Evolutionary conservation across 2,797 vertebrate genomes (phyloP).

Genomic region (Calcarius lapponicus): DNA sequence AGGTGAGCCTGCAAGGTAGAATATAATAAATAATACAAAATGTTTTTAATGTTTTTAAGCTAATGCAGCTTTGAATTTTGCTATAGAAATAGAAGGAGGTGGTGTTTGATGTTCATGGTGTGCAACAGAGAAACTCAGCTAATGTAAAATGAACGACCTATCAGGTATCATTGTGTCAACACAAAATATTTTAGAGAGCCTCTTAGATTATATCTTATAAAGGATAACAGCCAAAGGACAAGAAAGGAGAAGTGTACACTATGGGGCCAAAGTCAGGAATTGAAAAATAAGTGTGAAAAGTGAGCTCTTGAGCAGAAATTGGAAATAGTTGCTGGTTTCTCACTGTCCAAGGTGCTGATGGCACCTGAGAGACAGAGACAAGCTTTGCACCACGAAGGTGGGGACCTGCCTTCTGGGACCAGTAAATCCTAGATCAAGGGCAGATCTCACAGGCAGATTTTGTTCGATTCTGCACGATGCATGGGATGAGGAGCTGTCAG

Average conservation of each 20-base stretch:
- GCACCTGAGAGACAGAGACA: rapidly evolving
- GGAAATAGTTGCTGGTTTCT: neutral
- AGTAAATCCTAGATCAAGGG: neutral
- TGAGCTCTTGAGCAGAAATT: neutral
- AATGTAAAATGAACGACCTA: neutral
- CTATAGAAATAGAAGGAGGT: neutral
- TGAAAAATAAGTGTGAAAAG: neutral
- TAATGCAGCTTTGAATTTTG: neutral
- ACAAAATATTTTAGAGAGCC: neutral
- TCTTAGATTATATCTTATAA: neutral
- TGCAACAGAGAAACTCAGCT: neutral
- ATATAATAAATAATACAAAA: neutral
- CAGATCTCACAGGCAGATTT: neutral
- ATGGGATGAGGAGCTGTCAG: neutral
- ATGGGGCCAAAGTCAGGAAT: neutral
- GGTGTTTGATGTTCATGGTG: neutral
- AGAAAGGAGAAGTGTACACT: neutral
- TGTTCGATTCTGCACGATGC: neutral
- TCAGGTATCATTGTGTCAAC: neutral
- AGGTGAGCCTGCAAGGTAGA: neutral
- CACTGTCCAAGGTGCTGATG: conserved; percentile 61
- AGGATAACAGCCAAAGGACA: neutral
- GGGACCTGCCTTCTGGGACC: neutral
- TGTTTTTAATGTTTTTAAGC: neutral
- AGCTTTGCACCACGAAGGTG: rapidly evolving